Conservation (phyloP, 2,888 invertebrate genomes). For the Caenorhabditis sp. region DNA sequence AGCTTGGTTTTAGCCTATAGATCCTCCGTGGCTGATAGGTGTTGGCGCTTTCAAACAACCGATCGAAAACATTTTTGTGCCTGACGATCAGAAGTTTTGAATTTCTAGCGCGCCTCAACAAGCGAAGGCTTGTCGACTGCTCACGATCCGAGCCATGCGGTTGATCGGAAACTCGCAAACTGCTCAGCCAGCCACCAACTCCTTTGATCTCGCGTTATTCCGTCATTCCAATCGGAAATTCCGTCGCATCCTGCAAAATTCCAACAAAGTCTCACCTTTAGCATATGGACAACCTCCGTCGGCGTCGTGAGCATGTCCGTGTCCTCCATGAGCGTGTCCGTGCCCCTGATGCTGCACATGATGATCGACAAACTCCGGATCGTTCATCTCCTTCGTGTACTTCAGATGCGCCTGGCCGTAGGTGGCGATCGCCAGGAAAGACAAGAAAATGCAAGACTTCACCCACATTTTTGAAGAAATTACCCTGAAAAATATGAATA, state of each 20-base stretch:
- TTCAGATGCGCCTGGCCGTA: conserved; percentile 77
- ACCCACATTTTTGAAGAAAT: conserved; percentile 49
- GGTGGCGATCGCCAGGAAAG: conserved; percentile 32
- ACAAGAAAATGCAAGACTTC: conserved; percentile 39
- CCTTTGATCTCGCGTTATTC: no score
- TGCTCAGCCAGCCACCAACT: no score
- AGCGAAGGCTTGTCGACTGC: no score
- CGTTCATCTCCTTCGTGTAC: conserved; percentile 80
- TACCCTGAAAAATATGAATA: conserved; percentile 40
- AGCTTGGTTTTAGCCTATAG: no score
- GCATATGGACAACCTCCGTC: conserved; percentile 67
- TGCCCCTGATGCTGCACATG: conserved; percentile 59
- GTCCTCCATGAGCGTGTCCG: conserved; percentile 71
- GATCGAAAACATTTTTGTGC: no score
- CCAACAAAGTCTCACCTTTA: conserved; percentile 32
- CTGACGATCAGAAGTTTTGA: no score
- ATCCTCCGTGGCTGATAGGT: no score
- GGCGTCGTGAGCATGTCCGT: conserved; percentile 64
- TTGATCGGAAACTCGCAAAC: no score
- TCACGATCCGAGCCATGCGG: no score
- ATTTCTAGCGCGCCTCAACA: no score
- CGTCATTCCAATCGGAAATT: neutral
- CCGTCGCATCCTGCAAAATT: neutral
- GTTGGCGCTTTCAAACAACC: no score
- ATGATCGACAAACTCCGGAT: conserved; percentile 62